Percentiles rank a stretch among this genome's conserved stretches.
phyloP scores from a whole-genome alignment of 2,113 vertebrate species.

The Cyanistes caeruleus region DNA sequence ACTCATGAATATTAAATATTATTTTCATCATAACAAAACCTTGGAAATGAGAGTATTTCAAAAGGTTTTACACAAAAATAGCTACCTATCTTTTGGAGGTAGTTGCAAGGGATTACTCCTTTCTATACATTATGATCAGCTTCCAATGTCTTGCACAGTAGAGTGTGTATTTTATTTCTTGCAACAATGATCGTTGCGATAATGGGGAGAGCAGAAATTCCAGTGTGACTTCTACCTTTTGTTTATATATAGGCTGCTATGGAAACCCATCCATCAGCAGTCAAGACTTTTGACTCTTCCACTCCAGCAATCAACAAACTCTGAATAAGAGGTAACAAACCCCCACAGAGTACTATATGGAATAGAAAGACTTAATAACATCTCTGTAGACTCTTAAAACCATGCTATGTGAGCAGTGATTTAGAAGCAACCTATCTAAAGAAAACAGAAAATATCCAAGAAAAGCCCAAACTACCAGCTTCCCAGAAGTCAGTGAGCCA shows the following conservation, averaged over 20 bases:
- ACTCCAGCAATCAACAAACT: neutral
- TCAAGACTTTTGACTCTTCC: neutral
- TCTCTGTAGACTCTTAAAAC: slow-evolving; percentile 69
- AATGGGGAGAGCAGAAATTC: neutral
- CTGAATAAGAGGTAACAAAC: slow-evolving; percentile 31
- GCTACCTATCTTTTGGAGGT: neutral
- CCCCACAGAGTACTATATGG: neutral
- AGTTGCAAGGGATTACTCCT: neutral
- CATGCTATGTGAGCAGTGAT: slow-evolving; percentile 23
- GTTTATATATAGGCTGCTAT: neutral
- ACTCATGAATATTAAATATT: neutral
- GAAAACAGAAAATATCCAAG: slow-evolving; percentile 33
- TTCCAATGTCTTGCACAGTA: neutral
- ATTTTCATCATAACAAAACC: neutral
- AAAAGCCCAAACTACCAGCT: slow-evolving; percentile 28
- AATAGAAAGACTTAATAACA: slow-evolving; percentile 50
- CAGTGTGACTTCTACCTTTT: neutral
- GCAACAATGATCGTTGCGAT: neutral
- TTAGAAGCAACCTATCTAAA: slow-evolving; percentile 41
- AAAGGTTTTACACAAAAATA: neutral
- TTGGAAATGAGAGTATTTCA: neutral
- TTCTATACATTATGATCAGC: neutral
- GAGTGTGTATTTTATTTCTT: neutral
- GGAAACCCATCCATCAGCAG: neutral
- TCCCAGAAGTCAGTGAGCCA: slow-evolving; percentile 27